Evolutionary conservation across 2,797 vertebrate species (phyloP), one percentile per base, ranked within the genome.

Genomic region (Gobionotothen gibberifrons): DNA sequence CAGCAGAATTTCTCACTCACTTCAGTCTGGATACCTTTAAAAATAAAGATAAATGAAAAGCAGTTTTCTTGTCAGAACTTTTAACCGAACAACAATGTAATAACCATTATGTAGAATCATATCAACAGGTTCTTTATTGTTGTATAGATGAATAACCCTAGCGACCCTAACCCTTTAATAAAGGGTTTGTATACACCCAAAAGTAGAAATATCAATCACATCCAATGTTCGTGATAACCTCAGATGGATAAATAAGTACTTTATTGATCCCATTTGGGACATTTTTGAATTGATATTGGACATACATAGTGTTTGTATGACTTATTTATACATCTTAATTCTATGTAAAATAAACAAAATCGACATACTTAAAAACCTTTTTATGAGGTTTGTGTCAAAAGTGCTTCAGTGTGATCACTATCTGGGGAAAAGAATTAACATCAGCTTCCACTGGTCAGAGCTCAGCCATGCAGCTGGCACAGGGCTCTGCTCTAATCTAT

Each of bases 21-120:
- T 4, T 80, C 54, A 0, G 97, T 97, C 67, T 93, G 84, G 57
- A 99, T 94, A 46, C 97, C 98, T 99, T 84, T 1, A 64, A 69
- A 74, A 67, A 85, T 53, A 87, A 14, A 78, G 15, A 71, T 7
- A 74, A 3, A 55, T 26, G 44, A 69, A 66, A 36, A 9, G 32
- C 7, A 36, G 6, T 36, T 6, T 36, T 36, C 32, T 36, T 36
- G 26, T 8, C 32, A 36, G 32, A 9, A 1, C 32, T 8, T 26
- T 26, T 26, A 5, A 5, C 26, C 26, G 26, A 36, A 36, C 32
- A 36, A 7, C 32, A 36, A 36, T 36, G 32, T 36, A 36, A 36
- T 36, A 36, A 7, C 32, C 32, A 36, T 9, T 36, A 32, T 57
- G 22, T 39, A 56, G 9, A 22, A 67, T 13, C 26, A 22, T 2